Percentiles rank a stretch among this genome's conserved stretches.
phyloP scores from a whole-genome alignment of 92 coral and sea anemone species.

The Palythoa caribaeorum region DNA sequence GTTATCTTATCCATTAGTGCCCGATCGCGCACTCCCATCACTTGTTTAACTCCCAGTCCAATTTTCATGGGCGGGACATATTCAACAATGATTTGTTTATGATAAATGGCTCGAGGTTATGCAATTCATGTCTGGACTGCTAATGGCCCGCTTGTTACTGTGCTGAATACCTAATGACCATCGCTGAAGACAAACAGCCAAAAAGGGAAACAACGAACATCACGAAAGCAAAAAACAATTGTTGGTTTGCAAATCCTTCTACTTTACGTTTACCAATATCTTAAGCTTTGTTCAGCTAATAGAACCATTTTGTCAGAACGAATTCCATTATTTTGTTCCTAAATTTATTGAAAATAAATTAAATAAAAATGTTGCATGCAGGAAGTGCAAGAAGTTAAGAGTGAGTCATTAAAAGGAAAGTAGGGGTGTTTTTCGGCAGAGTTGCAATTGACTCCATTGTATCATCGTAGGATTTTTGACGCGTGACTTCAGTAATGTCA shows the following conservation, averaged over 20 bases:
- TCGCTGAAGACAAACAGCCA: conserved; percentile 5
- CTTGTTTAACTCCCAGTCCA: conserved; percentile 29
- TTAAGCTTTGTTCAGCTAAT: background rate
- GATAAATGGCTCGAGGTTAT: conserved; percentile 35
- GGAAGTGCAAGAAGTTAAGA: background rate
- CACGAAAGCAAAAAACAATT: conserved; percentile 23
- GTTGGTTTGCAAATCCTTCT: background rate
- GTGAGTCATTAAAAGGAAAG: conserved; percentile 37
- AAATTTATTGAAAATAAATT: background rate
- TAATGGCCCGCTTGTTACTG: conserved; percentile 23
- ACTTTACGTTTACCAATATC: background rate
- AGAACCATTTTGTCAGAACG: background rate
- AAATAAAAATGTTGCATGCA: conserved; percentile 9
- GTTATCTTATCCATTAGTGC: conserved; percentile 27
- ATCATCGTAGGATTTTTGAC: conserved; percentile 31
- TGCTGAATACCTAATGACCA: conserved; percentile 23
- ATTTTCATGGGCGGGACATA: conserved; percentile 44
- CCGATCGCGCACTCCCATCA: background rate
- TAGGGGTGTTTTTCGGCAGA: background rate
- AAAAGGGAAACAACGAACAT: background rate
- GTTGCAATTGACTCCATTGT: background rate
- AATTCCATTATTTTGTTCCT: background rate
- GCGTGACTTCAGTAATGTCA: conserved; percentile 36
- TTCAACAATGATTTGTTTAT: conserved; percentile 27
- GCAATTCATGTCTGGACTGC: conserved; percentile 13